These are phyloP conservation scores for Pogonomyrmex barbatus DNA, from an alignment of 1,140 invertebrate species.

Conservation along the genomic window DNA sequence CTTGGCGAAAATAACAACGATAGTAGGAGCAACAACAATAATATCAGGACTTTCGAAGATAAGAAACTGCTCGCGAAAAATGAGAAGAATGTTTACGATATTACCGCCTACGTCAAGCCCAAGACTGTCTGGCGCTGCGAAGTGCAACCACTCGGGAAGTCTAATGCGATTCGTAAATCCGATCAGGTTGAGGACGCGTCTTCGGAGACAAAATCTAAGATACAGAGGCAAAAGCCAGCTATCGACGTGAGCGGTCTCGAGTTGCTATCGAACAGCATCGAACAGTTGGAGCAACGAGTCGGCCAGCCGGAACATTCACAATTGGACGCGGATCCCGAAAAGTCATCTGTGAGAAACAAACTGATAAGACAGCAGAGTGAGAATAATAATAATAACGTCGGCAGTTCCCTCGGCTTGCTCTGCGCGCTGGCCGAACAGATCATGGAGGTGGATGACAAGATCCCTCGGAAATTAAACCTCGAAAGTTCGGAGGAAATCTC, in stretches of 20 bases:
- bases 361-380: constrained; percentile 73
- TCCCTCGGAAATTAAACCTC: constrained; percentile 64
- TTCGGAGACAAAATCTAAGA: constrained; percentile 3
- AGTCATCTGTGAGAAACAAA: constrained; percentile 74
- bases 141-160: not conserved
- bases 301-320: constrained; percentile 82
- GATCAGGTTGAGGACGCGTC: constrained; percentile 30
- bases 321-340: constrained; percentile 70
- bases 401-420: constrained; percentile 91
- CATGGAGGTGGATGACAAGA: constrained; percentile 88
- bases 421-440: constrained; percentile 94
- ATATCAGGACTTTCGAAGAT: constrained; percentile 39
- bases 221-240: constrained; percentile 72
- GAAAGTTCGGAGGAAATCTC: constrained; percentile 79
- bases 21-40: constrained; percentile 71
- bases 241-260: constrained; percentile 93
- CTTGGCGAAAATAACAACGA: constrained; percentile 71
- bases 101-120: constrained; percentile 29
- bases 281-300: constrained; percentile 88
- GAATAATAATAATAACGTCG: constrained; percentile 86
- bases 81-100: constrained; percentile 50
- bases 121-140: constrained; percentile 47
- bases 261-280: constrained; percentile 93
- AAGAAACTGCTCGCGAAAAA: constrained; percentile 53
- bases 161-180: not conserved